Evolutionary conservation across 2,797 vertebrate genomes (phyloP), one percentile per base, ranked within the genome.

Genomic region (Lithobates pipiens): DNA sequence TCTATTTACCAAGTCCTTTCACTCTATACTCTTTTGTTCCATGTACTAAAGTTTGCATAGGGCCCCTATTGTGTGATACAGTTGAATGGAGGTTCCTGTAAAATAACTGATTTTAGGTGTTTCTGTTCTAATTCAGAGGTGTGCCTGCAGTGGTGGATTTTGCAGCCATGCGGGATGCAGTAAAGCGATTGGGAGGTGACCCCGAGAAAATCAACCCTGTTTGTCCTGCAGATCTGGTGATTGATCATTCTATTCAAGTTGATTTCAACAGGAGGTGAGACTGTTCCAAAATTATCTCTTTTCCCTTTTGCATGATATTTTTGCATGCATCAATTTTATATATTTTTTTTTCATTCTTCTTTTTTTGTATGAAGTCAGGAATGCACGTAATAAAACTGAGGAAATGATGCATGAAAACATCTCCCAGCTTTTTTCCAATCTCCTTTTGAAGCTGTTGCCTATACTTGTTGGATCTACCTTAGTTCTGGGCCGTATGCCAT

Each of bases 241-340:
- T 99, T 46, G 98, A 99, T 91, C 98, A 99, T 89, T 99, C 98
- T 88, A 97, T 99, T 90, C 98, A 99, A 89, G 98, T 99, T 84
- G 98, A 99, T 92, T 99, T 97, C 89, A 99, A 95, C 93, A 96
- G 97, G 86, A 95, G 96, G 98, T 98, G 93, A 95, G 94, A 71
- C 68, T 25, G 81, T 77, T 67, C 80, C 83, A 18, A 18, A 54
- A 76, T 18, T 5, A 29, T 54, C 13, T 63, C 25, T 8, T n/a
- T 46, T 10, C 23, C 27, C 18, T 69, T 82, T 29, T 67, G 57
- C 32, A 65, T 82, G 50, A 29, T 3, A 29, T 65, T 4, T 63
- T 72, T 65, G n/a, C 69, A 23, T 46, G 32, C 16, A 61, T 44
- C 25, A 13, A 18, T 74, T n/a, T 3, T 7, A 18, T 36, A 9